Evolutionary conservation across 2,113 vertebrate genomes (phyloP), one percentile per base, ranked within the genome.

Genomic region (Mormyrus lacerda): DNA sequence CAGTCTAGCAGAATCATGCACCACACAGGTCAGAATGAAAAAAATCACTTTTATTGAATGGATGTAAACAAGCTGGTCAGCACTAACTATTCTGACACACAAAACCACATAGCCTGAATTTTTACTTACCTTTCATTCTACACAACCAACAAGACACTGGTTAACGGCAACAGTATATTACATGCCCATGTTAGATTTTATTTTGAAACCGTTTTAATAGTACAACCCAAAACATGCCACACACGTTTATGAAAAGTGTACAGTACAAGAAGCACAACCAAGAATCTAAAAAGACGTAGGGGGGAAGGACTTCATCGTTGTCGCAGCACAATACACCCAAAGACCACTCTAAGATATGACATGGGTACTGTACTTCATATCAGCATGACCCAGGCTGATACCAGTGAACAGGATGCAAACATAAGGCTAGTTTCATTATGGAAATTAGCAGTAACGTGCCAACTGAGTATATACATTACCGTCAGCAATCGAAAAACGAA

Each of bases 181-280:
- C 96, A 97, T 97, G 96, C 96, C 96, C 94, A 94, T 92, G 95
- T 94, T 93, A 95, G 93, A 94, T 95, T 96, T 95, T 61, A 84
- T 95, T 95, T 69, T 96, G 95, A 93, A 94, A 96, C 96, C 95
- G 94, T 95, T 96, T 96, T 94, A 87, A 95, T 93, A 96, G 96
- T 94, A 97, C 96, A 95, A 96, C 94, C 96, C 95, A 96, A 93
- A 95, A 95, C 96, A 97, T 97, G 96, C 96, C 95, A 97, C 95
- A 96, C 95, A 96, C 95, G 94, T 94, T 89, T 96, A 95, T 95
- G 95, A 96, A 97, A 96, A 91, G 94, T 95, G 95, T 95, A 97
- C 95, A 95, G 42, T 84, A 95, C 93, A 65, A 87, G 85, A 95
- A 96, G 95, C 95, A 94, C 95, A 95, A 95, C 96, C 91, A 84